These are phyloP conservation scores for Pseudorhiza aurosa DNA, from an alignment of 30 jellyfish, hydroid and myxozoan genomes.

Conservation along the genomic window DNA sequence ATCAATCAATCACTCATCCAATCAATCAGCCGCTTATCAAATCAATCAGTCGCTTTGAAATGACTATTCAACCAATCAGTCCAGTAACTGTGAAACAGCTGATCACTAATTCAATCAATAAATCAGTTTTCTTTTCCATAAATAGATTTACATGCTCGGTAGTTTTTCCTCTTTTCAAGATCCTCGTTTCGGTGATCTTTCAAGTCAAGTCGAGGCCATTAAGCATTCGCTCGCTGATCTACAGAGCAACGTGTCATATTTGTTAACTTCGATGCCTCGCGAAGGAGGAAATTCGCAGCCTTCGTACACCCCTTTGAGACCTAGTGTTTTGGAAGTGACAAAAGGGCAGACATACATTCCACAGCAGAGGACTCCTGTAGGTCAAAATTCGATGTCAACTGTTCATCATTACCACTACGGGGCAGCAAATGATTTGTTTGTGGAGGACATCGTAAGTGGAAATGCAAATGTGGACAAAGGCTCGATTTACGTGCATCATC, in stretches of 20 bases:
- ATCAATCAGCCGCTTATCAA: too few species aligned
- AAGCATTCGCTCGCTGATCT: conserved; percentile 17
- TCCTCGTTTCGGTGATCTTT: conserved; percentile 21
- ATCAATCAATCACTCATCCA: too few species aligned
- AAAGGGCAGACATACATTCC: not conserved
- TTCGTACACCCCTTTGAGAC: conserved; percentile 12
- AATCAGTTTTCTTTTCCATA: too few species aligned
- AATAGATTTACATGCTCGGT: too few species aligned
- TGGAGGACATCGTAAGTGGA: conserved; percentile 4
- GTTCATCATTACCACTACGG: conserved; percentile 49
- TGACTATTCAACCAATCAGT: too few species aligned
- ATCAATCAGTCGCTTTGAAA: too few species aligned
- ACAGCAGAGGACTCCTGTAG: not conserved
- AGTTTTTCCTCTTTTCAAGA: not conserved
- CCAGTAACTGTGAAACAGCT: too few species aligned
- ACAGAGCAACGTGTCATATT: not conserved
- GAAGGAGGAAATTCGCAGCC: not conserved
- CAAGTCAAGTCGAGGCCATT: conserved; percentile 10
- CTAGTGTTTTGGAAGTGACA: conserved; percentile 1
- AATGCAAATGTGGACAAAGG: conserved; percentile 4
- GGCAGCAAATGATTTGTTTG: not conserved
- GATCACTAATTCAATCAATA: too few species aligned
- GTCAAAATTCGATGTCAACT: conserved; percentile 2
- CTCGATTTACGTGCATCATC: conserved; percentile 28
- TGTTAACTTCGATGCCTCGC: conserved; percentile 1